Conservation (phyloP, 2,113 vertebrate species). For the Pomatorhinus ruficollis region DNA sequence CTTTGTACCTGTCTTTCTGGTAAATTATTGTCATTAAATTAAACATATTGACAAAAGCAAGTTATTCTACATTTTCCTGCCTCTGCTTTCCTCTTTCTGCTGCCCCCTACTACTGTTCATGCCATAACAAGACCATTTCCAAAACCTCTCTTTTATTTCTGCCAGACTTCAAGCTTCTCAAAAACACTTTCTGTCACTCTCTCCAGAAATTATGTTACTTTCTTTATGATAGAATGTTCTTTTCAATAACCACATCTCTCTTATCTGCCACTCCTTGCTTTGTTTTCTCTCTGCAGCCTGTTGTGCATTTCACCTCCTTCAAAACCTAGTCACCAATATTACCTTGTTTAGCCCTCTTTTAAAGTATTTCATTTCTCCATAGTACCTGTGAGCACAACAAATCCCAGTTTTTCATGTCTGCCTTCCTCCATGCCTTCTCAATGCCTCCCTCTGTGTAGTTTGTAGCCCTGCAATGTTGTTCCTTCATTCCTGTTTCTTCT, state of each 20-base stretch:
- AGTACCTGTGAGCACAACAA: background rate
- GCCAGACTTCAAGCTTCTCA: background rate
- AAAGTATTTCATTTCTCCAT: background rate
- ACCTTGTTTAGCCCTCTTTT: background rate
- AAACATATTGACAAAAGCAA: background rate
- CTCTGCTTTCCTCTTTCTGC: background rate
- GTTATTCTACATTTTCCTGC: background rate
- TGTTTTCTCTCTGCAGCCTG: background rate
- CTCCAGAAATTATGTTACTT: background rate
- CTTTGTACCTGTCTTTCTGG: background rate
- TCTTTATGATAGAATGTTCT: background rate
- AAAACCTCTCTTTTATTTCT: background rate
- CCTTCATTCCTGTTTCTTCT: background rate
- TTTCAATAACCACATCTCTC: background rate
- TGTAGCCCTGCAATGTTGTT: background rate
- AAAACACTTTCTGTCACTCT: background rate
- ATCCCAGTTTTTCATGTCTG: background rate
- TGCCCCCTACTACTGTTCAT: background rate
- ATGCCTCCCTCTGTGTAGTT: background rate
- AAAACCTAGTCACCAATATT: background rate
- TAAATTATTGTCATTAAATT: constrained; percentile 9
- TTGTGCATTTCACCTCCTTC: background rate
- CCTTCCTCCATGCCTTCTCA: background rate
- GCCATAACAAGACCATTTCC: background rate
- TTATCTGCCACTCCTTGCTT: background rate